Percentiles rank a stretch among this genome's conserved stretches.
These are phyloP conservation scores for Ctenosaura bakeri DNA, from an alignment of 2,797 vertebrate species.

Conservation along the genomic window DNA sequence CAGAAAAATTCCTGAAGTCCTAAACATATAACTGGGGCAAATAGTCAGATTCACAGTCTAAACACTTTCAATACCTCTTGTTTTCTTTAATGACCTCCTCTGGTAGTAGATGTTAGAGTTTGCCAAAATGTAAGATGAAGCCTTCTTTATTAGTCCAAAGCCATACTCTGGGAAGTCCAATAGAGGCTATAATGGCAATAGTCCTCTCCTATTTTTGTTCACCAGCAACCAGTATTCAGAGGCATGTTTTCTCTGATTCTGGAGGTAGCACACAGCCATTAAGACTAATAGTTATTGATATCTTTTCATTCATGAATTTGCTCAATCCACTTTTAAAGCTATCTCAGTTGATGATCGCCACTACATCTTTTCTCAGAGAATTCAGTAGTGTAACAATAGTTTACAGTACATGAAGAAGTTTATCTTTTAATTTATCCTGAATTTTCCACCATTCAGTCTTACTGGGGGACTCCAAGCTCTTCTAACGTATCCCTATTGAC, in stretches of 20 bases:
- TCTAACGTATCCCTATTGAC: neutral
- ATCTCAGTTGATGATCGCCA: neutral
- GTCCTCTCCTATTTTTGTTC: neutral
- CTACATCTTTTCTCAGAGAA: neutral
- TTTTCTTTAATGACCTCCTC: neutral
- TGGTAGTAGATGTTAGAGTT: neutral
- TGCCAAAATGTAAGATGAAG: neutral
- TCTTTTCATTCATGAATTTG: neutral
- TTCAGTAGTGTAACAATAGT: neutral
- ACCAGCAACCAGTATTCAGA: neutral
- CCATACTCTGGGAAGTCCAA: neutral
- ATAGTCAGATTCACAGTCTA: neutral
- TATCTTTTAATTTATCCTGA: neutral
- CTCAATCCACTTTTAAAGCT: neutral
- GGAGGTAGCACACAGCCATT: neutral
- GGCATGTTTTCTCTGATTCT: neutral
- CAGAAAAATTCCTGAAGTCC: neutral
- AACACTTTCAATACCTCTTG: neutral
- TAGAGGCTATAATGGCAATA: neutral
- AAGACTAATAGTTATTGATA: neutral
- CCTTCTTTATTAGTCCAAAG: neutral
- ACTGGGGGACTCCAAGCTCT: neutral
- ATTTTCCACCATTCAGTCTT: neutral
- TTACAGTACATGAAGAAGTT: neutral
- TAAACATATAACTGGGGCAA: neutral